Evolutionary conservation across 2,888 invertebrate species (phyloP).

Genomic region (Acronicta leporina): DNA sequence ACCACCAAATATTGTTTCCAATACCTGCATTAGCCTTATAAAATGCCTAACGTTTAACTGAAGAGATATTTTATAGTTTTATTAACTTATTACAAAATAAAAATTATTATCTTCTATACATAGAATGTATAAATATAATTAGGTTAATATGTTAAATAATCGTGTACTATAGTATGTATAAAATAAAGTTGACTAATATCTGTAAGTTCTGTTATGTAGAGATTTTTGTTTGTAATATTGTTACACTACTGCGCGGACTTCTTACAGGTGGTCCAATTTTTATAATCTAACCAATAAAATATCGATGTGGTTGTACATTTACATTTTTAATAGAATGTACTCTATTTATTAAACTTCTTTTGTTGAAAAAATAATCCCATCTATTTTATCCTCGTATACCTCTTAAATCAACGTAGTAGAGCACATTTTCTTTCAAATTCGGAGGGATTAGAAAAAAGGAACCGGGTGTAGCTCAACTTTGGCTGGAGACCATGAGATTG

Average conservation of each 20-base stretch:
- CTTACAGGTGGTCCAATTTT: slow-evolving; percentile 88
- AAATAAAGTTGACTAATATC: slow-evolving; percentile 89
- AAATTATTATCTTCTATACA: slow-evolving; percentile 86
- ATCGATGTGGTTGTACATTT: slow-evolving; percentile 89
- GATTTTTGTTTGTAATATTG: slow-evolving; percentile 89
- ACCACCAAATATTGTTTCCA: slow-evolving; percentile 88
- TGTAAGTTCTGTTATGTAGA: slow-evolving; percentile 89
- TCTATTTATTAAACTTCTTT: slow-evolving; percentile 87
- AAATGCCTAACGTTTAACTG: slow-evolving; percentile 87
- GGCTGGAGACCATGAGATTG: no score
- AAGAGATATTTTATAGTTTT: slow-evolving; percentile 89
- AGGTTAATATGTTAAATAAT: slow-evolving; percentile 87
- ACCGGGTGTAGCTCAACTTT: no score
- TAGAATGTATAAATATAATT: slow-evolving; percentile 86
- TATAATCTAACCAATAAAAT: slow-evolving; percentile 89
- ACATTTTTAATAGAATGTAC: slow-evolving; percentile 88
- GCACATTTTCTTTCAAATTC: no score
- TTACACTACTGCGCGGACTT: slow-evolving; percentile 86
- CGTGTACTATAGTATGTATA: slow-evolving; percentile 88
- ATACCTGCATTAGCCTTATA: slow-evolving; percentile 87
- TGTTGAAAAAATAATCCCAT: slow-evolving; percentile 79
- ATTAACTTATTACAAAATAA: slow-evolving; percentile 89
- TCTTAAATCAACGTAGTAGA: no score
- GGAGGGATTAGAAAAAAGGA: no score
- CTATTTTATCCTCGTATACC: slow-evolving; percentile 59